Base-by-base conservation (phyloP, 2,888 invertebrate genomes). In the Watsonalla cultraria region DNA sequence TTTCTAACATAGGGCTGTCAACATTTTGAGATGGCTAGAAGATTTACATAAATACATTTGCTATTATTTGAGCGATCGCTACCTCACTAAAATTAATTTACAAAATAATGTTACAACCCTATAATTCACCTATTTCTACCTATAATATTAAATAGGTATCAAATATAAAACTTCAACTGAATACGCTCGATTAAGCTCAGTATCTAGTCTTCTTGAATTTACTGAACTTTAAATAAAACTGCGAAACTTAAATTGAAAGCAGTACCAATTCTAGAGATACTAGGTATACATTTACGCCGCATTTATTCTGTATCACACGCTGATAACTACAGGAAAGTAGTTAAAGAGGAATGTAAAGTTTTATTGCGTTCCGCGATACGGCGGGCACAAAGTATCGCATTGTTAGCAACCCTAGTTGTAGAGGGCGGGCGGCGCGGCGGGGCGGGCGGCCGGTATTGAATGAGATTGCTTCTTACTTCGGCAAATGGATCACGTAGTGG, bases 401-500 rank as follows among this genome's bases (percentile, higher is more conserved):
- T 85, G 83, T 84, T 86, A 82, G 82, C 84, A 86, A 68, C 85
- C 87, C 86, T 86, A 73, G 68, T 60, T 65, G 59, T 59, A 61
- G 58, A 53, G 70, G 67, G 68, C 68, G 51, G 71, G 71, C 67
- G 57, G 62, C 51, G 62, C 59, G 58, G 58, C 59, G 65, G 68
- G 68, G 63, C 73, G 61, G 68, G 78, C 75, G 78, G 78, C 68
- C 77, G 80, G 90, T 90, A 91, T 91, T 91, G 91, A 91, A 91
- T 91, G 91, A 91, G 91, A 91, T 91, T 90, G 91, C 91, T 91
- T 90, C 91, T 91, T 91, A 91, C 90, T 88, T 90, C 88, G 86
- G 85, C 90, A 91, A 91, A 91, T 91, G 91, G 91, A 91, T 91
- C 91, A 91, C 91, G 91, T 91, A 91, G 84, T 85, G 90, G 90